These are phyloP conservation scores for Macquaria ambigua DNA, from an alignment of 2,113 vertebrate genomes.

Conservation along the genomic window DNA sequence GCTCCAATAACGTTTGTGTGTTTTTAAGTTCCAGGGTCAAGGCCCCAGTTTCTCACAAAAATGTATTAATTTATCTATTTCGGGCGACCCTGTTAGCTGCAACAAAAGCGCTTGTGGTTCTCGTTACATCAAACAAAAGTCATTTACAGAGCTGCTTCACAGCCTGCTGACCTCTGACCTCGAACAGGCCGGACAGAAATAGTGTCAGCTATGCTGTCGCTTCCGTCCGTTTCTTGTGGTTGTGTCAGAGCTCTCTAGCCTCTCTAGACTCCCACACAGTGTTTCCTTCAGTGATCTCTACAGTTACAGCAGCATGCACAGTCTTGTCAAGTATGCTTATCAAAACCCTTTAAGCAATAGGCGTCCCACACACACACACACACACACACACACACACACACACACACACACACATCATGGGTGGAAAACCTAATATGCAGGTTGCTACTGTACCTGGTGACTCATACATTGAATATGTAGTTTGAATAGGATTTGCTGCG, in stretches of 20 bases:
- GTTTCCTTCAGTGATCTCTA: background rate
- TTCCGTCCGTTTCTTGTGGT: background rate
- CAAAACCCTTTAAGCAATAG: conserved; percentile 44
- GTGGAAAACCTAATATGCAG: background rate
- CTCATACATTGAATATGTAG: background rate
- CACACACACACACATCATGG: background rate
- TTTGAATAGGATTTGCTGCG: background rate
- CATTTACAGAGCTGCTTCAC: background rate
- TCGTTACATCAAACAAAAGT: background rate
- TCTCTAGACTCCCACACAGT: background rate
- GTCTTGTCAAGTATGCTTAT: conserved; percentile 46
- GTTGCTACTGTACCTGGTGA: background rate
- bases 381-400: background rate
- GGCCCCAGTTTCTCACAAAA: background rate
- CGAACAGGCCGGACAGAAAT: background rate
- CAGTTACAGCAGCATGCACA: conserved; percentile 31
- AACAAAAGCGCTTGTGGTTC: background rate
- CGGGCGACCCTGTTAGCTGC: background rate
- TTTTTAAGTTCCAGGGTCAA: background rate
- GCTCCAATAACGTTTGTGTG: background rate
- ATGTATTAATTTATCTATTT: background rate
- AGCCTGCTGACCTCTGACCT: background rate
- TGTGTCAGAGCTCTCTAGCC: conserved; percentile 13
- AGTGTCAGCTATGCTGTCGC: background rate
- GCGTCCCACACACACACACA: background rate